Conservation (phyloP, 2,888 invertebrate genomes). For the Mycalesis mineus region DNA sequence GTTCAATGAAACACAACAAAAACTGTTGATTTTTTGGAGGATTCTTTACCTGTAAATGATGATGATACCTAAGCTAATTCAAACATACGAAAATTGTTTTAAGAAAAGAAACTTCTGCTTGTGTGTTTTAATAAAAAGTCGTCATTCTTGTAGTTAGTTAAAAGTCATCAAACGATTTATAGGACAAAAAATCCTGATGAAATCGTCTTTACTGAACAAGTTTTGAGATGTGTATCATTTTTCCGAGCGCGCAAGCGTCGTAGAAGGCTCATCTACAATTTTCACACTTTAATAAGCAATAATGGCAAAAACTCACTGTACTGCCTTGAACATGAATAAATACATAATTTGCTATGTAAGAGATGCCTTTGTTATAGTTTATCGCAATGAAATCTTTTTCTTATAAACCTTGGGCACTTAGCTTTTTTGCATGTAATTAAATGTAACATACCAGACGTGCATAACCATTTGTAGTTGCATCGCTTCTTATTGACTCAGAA, state of each 20-base stretch:
- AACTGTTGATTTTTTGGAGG: too few species aligned
- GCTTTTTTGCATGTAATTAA: conserved; percentile 6
- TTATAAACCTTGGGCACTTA: conserved; percentile 32
- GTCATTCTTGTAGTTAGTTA: neutral
- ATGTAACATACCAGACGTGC: neutral
- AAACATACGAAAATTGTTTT: too few species aligned
- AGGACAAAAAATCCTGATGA: neutral
- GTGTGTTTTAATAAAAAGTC: neutral
- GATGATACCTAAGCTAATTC: too few species aligned
- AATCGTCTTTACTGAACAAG: neutral
- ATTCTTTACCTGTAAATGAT: too few species aligned
- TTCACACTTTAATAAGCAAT: conserved; percentile 2
- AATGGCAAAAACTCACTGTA: neutral
- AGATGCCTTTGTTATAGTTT: conserved; percentile 36
- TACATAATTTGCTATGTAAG: conserved; percentile 45
- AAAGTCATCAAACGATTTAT: neutral
- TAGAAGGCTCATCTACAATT: neutral
- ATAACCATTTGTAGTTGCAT: neutral
- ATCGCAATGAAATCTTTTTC: conserved; percentile 41
- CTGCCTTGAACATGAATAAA: conserved; percentile 31
- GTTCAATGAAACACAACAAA: too few species aligned
- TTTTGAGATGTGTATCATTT: neutral
- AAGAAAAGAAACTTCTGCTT: too few species aligned
- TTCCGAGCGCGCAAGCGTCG: neutral
- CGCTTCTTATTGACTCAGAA: neutral